Percentiles rank a stretch among this genome's conserved stretches.
Evolutionary conservation across 2,113 vertebrate genomes (phyloP).

Genomic region (Spea bombifrons): DNA sequence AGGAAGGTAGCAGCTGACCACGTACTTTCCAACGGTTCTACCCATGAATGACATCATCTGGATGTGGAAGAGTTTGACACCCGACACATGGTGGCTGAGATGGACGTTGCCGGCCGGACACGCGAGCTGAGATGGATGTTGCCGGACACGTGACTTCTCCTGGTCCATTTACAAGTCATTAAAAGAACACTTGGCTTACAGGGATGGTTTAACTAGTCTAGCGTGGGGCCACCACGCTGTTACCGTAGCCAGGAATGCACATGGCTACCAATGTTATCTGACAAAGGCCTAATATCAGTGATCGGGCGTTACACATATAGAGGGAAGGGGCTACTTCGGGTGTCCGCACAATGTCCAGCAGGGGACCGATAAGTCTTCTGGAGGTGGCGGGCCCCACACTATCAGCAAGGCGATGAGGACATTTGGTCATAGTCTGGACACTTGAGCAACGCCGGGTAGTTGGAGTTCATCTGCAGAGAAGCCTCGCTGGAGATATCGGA

Average conservation of each 20-base stretch:
- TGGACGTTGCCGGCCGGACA: too few species aligned
- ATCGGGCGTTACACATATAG: background rate
- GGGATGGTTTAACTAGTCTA: constrained; percentile 11
- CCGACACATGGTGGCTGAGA: too few species aligned
- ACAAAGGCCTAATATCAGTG: background rate
- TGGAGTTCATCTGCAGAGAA: constrained; percentile 85
- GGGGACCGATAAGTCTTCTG: background rate
- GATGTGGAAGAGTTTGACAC: too few species aligned
- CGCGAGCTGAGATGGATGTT: too few species aligned
- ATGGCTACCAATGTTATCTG: background rate
- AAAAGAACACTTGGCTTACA: too few species aligned
- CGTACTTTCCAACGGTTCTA: too few species aligned
- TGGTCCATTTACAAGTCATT: too few species aligned
- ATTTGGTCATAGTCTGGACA: constrained; percentile 87
- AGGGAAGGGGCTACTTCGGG: background rate
- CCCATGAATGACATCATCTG: too few species aligned
- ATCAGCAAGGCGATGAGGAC: constrained; percentile 90
- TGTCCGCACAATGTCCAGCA: background rate
- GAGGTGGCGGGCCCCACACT: too few species aligned
- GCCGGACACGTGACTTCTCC: too few species aligned
- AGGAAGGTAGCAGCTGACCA: too few species aligned
- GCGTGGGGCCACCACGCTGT: background rate
- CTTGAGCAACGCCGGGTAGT: constrained; percentile 84
- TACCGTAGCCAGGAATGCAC: background rate
- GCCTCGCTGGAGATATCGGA: constrained; percentile 87